Evolutionary conservation across 2,113 vertebrate genomes (phyloP), one percentile per base, ranked within the genome.

Genomic region (Engystomops pustulosus): DNA sequence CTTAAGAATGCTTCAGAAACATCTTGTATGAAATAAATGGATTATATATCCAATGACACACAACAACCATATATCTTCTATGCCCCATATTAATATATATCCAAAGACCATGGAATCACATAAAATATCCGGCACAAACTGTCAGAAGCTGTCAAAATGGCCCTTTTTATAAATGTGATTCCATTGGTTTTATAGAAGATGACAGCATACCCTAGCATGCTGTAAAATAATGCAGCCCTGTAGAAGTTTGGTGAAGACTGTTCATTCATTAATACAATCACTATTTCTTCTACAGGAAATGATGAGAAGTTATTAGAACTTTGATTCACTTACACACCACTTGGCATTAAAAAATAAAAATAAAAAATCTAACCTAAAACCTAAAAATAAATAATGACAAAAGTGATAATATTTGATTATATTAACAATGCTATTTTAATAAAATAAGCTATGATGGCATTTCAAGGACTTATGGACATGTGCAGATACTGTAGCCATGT

Each of bases 321-420:
- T 20, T 6, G 1, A 6, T 27, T 34, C n/a, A 45, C 23, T 14
- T 72, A 72, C 23, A 74, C 38, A 71, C 23, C 47, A 47, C 14
- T 23, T 27, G 32, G 47, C n/a, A n/a, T n/a, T n/a, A n/a, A 67
- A 67, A 17, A 32, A 8, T 7, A 41, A 41, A 41, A 41, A 9
- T 20, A 36, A 2, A 36, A 15, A 18, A 20, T 34, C 62, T 67
- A 67, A 34, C 11, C 30, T n/a, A n/a, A n/a, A n/a, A n/a, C n/a
- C n/a, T n/a, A 74, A 74, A 67, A 74, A 44, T 70, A 70, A 70
- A 70, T 70, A 41, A 3, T 49, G 1, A 9, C 44, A 49, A 74
- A 74, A 41, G n/a, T n/a, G n/a, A 12, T 1, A 71, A 12, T 7
- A 18, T 70, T 44, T 47, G 0, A 15, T 72, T 27, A 72, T 27